phyloP scores from a whole-genome alignment of 2,888 invertebrate species.

The Reticulitermes lucifugus region DNA sequence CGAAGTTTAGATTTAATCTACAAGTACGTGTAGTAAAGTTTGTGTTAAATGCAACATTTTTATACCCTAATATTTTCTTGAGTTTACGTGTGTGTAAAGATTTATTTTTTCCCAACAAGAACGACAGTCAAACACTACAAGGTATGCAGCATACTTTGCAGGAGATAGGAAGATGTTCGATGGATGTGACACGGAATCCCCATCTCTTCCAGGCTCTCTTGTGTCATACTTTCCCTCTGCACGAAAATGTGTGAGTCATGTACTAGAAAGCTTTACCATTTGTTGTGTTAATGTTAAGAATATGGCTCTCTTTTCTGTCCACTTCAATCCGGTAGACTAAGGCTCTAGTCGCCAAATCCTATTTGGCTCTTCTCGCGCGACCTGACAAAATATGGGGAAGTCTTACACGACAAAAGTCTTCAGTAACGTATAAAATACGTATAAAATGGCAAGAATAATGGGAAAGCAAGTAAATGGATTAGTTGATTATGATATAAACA shows the following conservation, averaged over 20 bases:
- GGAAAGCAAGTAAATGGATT: too few relatives aligned
- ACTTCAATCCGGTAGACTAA: constrained; percentile 43
- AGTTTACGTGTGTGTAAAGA: too few relatives aligned
- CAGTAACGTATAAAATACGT: not conserved
- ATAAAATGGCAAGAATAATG: too few relatives aligned
- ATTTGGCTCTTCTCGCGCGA: constrained; percentile 26
- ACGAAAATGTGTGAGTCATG: constrained; percentile 63
- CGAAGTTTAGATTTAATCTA: too few relatives aligned
- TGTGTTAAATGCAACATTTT: too few relatives aligned
- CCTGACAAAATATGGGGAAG: not conserved
- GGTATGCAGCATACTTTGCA: too few relatives aligned
- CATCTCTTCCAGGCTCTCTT: constrained; percentile 17
- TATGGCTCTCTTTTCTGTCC: constrained; percentile 44
- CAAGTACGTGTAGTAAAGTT: too few relatives aligned
- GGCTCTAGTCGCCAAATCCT: constrained; percentile 41
- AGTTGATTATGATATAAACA: too few relatives aligned
- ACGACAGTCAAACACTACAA: too few relatives aligned
- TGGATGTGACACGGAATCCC: not conserved
- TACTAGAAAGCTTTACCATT: constrained; percentile 63
- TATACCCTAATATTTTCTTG: too few relatives aligned
- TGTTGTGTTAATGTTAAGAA: constrained; percentile 61
- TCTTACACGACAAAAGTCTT: not conserved
- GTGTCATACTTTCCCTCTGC: not conserved
- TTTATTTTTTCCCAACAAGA: too few relatives aligned
- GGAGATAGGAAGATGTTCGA: too few relatives aligned